phyloP scores from a whole-genome alignment of 2,888 invertebrate species.

The Ophion ellenae region DNA sequence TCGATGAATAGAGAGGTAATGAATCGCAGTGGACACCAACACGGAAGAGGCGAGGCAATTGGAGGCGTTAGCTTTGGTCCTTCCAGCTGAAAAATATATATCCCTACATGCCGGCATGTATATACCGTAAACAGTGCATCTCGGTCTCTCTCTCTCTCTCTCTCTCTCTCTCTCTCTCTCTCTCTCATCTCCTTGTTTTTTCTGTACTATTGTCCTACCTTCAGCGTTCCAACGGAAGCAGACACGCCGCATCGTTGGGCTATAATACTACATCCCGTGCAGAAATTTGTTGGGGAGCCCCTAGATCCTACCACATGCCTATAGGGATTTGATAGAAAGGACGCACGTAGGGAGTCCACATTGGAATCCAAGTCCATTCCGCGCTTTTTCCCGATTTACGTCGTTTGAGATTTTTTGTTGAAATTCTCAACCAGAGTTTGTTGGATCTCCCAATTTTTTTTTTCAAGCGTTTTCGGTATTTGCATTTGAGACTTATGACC shows the following conservation, averaged over 20 bases:
- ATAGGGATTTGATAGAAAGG: too few relatives aligned
- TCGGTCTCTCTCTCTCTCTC: slow-evolving; percentile 43
- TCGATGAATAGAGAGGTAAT: slow-evolving; percentile 83
- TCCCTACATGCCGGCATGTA: slow-evolving; percentile 55
- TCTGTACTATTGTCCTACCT: slow-evolving; percentile 50
- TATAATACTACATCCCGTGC: slow-evolving; percentile 29
- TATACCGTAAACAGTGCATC: slow-evolving; percentile 53
- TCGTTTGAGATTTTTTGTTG: too few relatives aligned
- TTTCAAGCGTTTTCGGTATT: too few relatives aligned
- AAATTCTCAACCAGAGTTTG: too few relatives aligned
- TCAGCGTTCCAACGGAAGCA: slow-evolving; percentile 50
- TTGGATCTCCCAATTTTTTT: too few relatives aligned
- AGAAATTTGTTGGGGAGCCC: slow-evolving; percentile 5
- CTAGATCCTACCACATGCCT: too few relatives aligned
- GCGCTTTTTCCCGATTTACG: too few relatives aligned
- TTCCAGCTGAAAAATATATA: slow-evolving; percentile 78
- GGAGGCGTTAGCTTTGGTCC: slow-evolving; percentile 75
- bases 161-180: slow-evolving; percentile 39
- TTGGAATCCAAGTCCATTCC: not conserved
- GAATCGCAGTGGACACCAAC: slow-evolving; percentile 83
- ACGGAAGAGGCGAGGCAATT: slow-evolving; percentile 83
- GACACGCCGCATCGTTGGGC: slow-evolving; percentile 44
- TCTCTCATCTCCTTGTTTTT: slow-evolving; percentile 27
- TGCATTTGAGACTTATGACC: too few relatives aligned
- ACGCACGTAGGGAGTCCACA: too few relatives aligned